Evolutionary conservation across 2,797 vertebrate genomes (phyloP).

Genomic region (Epinephelus awoara): DNA sequence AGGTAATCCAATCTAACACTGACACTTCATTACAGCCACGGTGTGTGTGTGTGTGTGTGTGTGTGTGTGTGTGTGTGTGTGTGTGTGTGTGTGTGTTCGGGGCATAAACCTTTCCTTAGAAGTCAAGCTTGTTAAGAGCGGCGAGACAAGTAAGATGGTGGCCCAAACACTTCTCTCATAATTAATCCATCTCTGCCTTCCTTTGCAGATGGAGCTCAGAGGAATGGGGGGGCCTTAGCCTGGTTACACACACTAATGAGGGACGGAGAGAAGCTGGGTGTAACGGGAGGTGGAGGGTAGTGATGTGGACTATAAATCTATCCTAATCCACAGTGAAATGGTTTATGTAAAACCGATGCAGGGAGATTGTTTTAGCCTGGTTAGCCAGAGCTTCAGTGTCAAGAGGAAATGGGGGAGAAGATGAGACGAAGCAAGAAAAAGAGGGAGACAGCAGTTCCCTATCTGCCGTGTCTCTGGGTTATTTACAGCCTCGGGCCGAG

Average conservation of each 20-base stretch:
- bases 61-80: slow-evolving; percentile 20
- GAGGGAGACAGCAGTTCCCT: slow-evolving; percentile 54
- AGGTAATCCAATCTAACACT: slow-evolving; percentile 83
- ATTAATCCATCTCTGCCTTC: slow-evolving; percentile 64
- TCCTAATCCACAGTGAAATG: slow-evolving; percentile 51
- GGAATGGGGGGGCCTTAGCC: slow-evolving; percentile 36
- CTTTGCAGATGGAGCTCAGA: slow-evolving; percentile 27
- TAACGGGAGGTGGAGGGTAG: slow-evolving; percentile 29
- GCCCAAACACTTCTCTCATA: slow-evolving; percentile 58
- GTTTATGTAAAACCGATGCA: slow-evolving; percentile 53
- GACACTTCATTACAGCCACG: slow-evolving; percentile 80
- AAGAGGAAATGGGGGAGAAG: slow-evolving; percentile 21
- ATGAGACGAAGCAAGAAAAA: slow-evolving; percentile 19
- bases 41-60: slow-evolving; percentile 19
- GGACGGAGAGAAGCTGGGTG: slow-evolving; percentile 21
- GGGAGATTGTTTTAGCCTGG: slow-evolving; percentile 41
- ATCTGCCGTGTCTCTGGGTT: slow-evolving; percentile 61
- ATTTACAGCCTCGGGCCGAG: slow-evolving; percentile 70
- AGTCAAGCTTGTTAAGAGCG: slow-evolving; percentile 70
- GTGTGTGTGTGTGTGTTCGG: slow-evolving; percentile 15
- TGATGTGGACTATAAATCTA: slow-evolving; percentile 51
- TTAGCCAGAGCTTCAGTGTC: slow-evolving; percentile 21
- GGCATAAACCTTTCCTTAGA: slow-evolving; percentile 67
- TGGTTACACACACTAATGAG: slow-evolving; percentile 57
- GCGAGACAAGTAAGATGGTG: slow-evolving; percentile 60